A percentile compares a stretch with the other conserved stretches of the same genome.
phyloP scores from a whole-genome alignment of 2,888 invertebrate species.

The Caenorhabditis becei region DNA sequence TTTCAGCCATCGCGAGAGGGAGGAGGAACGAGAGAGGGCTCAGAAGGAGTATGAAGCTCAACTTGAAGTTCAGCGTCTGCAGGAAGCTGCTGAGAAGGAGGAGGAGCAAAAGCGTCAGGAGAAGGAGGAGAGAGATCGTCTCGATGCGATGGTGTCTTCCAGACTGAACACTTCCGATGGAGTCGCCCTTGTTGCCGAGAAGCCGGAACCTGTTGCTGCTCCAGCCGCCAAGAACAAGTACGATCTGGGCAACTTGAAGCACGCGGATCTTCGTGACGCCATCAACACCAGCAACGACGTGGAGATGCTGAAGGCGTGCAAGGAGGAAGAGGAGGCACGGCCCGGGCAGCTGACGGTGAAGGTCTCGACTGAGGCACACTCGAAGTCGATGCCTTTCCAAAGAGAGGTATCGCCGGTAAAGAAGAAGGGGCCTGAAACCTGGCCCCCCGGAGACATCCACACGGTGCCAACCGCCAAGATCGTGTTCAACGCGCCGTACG shows the following conservation, averaged over 20 bases:
- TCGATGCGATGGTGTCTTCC: conserved; percentile 94
- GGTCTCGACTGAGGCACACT: too few species aligned
- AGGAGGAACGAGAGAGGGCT: conserved; percentile 85
- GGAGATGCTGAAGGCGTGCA: conserved; percentile 96
- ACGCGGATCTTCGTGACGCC: conserved; percentile 95
- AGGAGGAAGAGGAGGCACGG: too few species aligned
- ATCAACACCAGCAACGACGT: conserved; percentile 98
- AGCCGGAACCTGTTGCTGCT: too few species aligned
- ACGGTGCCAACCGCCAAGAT: too few species aligned
- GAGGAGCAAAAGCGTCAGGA: background rate
- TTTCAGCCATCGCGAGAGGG: conserved; percentile 91
- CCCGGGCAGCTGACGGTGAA: too few species aligned
- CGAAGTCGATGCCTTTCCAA: too few species aligned
- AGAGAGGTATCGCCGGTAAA: too few species aligned
- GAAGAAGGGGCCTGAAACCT: too few species aligned
- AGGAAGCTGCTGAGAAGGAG: background rate
- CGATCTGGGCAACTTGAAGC: conserved; percentile 97
- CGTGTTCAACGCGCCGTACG: too few species aligned
- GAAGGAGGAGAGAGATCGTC: conserved; percentile 82
- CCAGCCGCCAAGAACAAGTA: too few species aligned
- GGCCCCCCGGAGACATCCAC: too few species aligned
- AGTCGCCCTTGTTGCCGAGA: conserved; percentile 32
- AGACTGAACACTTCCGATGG: conserved; percentile 86
- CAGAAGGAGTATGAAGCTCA: background rate
- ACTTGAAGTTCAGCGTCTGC: background rate